Base-by-base conservation (phyloP, 2,113 vertebrate species). In the Zosterops lateralis region DNA sequence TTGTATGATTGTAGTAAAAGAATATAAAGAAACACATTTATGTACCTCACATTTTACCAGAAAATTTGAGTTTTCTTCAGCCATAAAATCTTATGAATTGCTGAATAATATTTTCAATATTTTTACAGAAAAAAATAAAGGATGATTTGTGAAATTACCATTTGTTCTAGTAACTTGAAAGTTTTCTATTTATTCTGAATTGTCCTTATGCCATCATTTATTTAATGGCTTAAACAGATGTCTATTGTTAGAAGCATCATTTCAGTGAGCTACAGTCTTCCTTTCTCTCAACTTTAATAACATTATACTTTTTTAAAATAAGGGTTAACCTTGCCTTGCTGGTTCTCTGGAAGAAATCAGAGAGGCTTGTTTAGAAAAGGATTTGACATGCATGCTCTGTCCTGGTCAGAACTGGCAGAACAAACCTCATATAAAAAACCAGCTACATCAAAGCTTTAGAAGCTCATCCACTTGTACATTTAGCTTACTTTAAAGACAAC, bases 301-400 rank as follows among this genome's bases (percentile, higher is more conserved):
- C 3, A 4, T 16, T 67, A 1, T 61, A 88, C 64, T 90, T 85
- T 88, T 64, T 45, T 76, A 42, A 89, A 94, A 40, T 44, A 83
- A 89, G 57, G 53, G 94, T 96, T 93, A 95, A 94, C 53, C 75
- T 77, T 42, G 21, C 19, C 51, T 92, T 77, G 24, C 53, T 64
- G 57, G 61, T 38, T 89, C 83, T 92, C 76, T 96, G 89, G 80
- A 82, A 96, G 56, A 79, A 91, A 80, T 93, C 76, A 87, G 54
- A 81, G 81, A 80, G 76, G 44, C 26, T 92, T 87, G 79, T 93
- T 96, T 96, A 82, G 87, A 92, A 92, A 96, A 83, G 50, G 84
- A 93, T 95, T 96, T 96, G 83, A 96, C 66, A 87, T 77, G 60
- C 77, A 64, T 54, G 57, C 60, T 95, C 88, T 80, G 36, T 92